phyloP scores from a whole-genome alignment of 2,113 vertebrate species.

The Hippoglossus stenolepis region DNA sequence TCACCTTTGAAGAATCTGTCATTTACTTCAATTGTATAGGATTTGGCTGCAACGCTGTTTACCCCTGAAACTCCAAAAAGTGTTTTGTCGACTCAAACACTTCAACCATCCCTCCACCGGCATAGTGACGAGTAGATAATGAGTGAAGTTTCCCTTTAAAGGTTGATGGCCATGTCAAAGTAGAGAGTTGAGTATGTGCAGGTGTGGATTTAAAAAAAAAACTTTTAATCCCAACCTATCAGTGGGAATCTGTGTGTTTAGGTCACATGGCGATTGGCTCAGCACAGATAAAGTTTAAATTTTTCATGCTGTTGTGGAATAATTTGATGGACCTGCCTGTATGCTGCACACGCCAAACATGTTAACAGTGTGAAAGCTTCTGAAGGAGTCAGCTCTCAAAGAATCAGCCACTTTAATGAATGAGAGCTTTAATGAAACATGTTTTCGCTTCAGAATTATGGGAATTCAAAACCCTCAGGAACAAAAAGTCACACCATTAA shows the following conservation, averaged over 20 bases:
- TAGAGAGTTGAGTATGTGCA: neutral
- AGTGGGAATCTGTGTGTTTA: neutral
- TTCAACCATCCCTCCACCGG: no score
- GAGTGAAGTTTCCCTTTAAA: no score
- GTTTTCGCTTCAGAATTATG: conserved; percentile 23
- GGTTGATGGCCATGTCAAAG: conserved; percentile 14
- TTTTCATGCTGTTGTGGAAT: conserved; percentile 23
- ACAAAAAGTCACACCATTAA: conserved; percentile 1
- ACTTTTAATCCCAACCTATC: neutral
- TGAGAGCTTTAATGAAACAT: conserved; percentile 18
- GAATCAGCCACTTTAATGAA: conserved; percentile 3
- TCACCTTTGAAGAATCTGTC: no score
- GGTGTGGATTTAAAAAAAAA: conserved; percentile 5
- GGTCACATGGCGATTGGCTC: conserved; percentile 25
- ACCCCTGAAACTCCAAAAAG: no score
- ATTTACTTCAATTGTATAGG: no score
- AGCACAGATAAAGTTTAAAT: conserved; percentile 49
- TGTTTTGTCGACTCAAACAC: no score
- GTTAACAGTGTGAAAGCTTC: conserved; percentile 25
- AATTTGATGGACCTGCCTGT: conserved; percentile 31
- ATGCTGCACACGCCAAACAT: neutral
- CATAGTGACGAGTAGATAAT: no score
- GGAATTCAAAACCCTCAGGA: conserved; percentile 22
- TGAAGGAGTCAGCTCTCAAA: conserved; percentile 13
- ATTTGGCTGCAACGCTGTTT: no score